phyloP scores from a whole-genome alignment of 2,888 invertebrate species.

The Pristionchus entomophagus region DNA sequence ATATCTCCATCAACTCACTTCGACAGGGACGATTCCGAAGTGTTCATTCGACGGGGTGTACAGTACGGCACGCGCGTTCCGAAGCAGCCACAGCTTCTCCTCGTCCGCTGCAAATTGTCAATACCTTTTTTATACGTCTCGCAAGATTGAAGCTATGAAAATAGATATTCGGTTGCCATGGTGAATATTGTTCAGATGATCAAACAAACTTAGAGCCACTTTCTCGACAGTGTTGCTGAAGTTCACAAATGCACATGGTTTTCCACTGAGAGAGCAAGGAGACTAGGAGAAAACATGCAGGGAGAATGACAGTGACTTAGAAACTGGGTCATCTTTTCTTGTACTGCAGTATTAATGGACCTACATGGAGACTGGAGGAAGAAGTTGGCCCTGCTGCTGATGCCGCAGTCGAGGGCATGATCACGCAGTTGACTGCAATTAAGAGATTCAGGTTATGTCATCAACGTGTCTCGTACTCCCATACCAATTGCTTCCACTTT shows the following conservation, averaged over 20 bases:
- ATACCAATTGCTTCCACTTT: too few relatives aligned
- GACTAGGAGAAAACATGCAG: too few relatives aligned
- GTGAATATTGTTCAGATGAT: too few relatives aligned
- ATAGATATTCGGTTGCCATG: not conserved
- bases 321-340: too few relatives aligned
- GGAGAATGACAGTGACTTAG: too few relatives aligned
- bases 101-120: constrained; percentile 81
- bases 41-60: constrained; percentile 98
- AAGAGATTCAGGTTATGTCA: too few relatives aligned
- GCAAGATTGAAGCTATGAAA: not conserved
- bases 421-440: constrained; percentile 41
- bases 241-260: too few relatives aligned
- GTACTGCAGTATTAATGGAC: not conserved
- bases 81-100: constrained; percentile 88
- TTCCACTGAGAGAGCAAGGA: too few relatives aligned
- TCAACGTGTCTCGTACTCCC: too few relatives aligned
- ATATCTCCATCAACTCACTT: constrained; percentile 77
- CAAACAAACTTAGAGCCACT: too few relatives aligned
- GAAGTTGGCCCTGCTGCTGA: constrained; percentile 43
- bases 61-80: constrained; percentile 85
- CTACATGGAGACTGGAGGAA: constrained; percentile 47
- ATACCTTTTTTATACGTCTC: not conserved
- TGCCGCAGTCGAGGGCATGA: constrained; percentile 28
- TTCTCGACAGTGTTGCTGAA: too few relatives aligned
- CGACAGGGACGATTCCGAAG: constrained; percentile 98